Conservation (phyloP, 2,888 invertebrate species). For the Ptychoptera albimana region DNA sequence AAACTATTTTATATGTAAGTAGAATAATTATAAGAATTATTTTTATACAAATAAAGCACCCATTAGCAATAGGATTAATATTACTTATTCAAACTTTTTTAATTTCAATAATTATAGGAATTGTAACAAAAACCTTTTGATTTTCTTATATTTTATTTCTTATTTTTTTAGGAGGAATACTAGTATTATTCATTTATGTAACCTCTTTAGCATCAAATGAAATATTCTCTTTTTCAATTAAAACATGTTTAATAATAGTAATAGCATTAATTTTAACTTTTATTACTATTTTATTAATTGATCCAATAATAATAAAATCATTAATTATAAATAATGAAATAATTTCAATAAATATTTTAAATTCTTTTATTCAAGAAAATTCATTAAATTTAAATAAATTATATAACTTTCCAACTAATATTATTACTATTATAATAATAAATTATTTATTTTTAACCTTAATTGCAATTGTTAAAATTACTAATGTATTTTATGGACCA, state of each 20-base stretch:
- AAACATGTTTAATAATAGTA: slow-evolving; percentile 20
- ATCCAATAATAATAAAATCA: slow-evolving; percentile 19
- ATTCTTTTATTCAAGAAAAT: slow-evolving; percentile 26
- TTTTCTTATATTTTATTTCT: slow-evolving; percentile 44
- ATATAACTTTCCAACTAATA: slow-evolving; percentile 35
- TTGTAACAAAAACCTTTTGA: slow-evolving; percentile 37
- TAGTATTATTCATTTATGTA: slow-evolving; percentile 49
- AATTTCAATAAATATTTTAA: slow-evolving; percentile 19
- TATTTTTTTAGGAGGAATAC: slow-evolving; percentile 44
- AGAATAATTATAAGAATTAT: slow-evolving; percentile 24
- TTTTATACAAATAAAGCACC: slow-evolving; percentile 32
- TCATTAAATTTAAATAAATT: slow-evolving; percentile 35
- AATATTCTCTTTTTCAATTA: slow-evolving; percentile 32
- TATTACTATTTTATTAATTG: slow-evolving; percentile 17
- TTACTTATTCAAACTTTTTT: slow-evolving; percentile 37
- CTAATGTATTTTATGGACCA: slow-evolving; percentile 36
- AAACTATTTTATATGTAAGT: slow-evolving; percentile 15
- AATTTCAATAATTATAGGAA: slow-evolving; percentile 32
- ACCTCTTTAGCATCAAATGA: slow-evolving; percentile 45
- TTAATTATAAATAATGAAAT: slow-evolving; percentile 28
- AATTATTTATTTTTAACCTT: slow-evolving; percentile 42
- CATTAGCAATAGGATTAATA: slow-evolving; percentile 37
- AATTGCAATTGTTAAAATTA: slow-evolving; percentile 42
- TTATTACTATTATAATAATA: slow-evolving; percentile 36
- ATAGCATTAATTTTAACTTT: slow-evolving; percentile 16